A percentile compares a stretch with the other conserved stretches of the same genome.
Conservation (phyloP, 2,797 vertebrate genomes). For the Melanotaenia nigrans region DNA sequence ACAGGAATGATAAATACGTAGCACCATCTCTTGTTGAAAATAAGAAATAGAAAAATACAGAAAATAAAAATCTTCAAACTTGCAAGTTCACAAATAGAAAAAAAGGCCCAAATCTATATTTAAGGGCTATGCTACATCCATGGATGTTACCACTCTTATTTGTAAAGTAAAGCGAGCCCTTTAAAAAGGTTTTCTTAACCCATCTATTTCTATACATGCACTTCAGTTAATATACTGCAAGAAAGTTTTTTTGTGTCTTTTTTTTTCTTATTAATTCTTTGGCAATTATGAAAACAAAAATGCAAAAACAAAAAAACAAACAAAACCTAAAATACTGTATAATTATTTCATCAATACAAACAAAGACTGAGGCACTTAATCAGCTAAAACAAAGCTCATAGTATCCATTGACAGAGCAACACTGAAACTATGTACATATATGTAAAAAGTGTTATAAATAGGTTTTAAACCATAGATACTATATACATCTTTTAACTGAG, state of each 20-base stretch:
- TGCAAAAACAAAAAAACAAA: constrained; percentile 47
- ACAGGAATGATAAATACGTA: constrained; percentile 99
- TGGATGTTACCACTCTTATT: constrained; percentile 71
- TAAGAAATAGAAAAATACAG: constrained; percentile 81
- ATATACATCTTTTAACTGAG: constrained; percentile 99
- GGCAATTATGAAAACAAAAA: constrained; percentile 72
- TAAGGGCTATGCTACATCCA: constrained; percentile 56
- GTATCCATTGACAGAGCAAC: constrained; percentile 88
- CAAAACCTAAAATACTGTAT: constrained; percentile 71
- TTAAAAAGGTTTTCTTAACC: constrained; percentile 45
- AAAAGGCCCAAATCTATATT: constrained; percentile 59
- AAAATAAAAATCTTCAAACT: constrained; percentile 71
- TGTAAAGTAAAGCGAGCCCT: constrained; percentile 66
- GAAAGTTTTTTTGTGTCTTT: constrained; percentile 21
- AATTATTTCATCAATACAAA: constrained; percentile 88
- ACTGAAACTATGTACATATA: constrained; percentile 99
- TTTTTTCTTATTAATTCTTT: constrained; percentile 63
- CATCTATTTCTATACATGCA: constrained; percentile 80
- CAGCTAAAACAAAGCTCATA: constrained; percentile 86
- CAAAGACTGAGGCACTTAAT: constrained; percentile 92
- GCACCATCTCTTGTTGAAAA: constrained; percentile 91
- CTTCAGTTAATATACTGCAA: constrained; percentile 81
- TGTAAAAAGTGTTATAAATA: constrained; percentile 99
- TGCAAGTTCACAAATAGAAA: constrained; percentile 73
- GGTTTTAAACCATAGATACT: constrained; percentile 99